These are phyloP conservation scores for Eilema sororculum DNA, from an alignment of 2,888 invertebrate genomes.

Conservation along the genomic window DNA sequence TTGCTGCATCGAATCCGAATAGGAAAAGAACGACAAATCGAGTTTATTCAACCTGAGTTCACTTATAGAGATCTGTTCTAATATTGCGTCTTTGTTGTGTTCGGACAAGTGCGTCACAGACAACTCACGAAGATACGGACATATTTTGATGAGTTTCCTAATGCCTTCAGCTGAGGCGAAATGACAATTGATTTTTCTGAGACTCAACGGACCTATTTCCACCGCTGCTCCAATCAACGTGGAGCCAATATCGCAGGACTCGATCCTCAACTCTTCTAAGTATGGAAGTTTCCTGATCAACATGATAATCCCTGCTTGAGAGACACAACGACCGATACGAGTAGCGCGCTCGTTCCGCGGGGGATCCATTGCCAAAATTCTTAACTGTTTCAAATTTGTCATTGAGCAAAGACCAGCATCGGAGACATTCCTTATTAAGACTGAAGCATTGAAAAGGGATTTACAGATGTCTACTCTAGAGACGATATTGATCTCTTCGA, in stretches of 20 bases:
- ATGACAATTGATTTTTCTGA: slow-evolving; percentile 81
- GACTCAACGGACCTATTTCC: slow-evolving; percentile 75
- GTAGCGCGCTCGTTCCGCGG: slow-evolving; percentile 79
- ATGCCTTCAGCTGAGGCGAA: slow-evolving; percentile 80
- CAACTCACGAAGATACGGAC: slow-evolving; percentile 77
- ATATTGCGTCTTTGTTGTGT: slow-evolving; percentile 78
- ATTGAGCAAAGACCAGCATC: slow-evolving; percentile 77
- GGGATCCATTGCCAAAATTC: slow-evolving; percentile 80
- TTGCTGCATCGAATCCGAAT: slow-evolving; percentile 73
- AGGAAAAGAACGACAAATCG: slow-evolving; percentile 82
- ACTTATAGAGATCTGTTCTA: slow-evolving; percentile 75
- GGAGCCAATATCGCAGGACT: slow-evolving; percentile 84
- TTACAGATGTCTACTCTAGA: slow-evolving; percentile 82
- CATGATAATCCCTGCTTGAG: slow-evolving; percentile 80
- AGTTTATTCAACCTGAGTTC: slow-evolving; percentile 72
- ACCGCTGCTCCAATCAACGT: slow-evolving; percentile 74
- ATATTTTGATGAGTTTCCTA: slow-evolving; percentile 76
- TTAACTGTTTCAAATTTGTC: slow-evolving; percentile 73
- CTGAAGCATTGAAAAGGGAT: slow-evolving; percentile 82
- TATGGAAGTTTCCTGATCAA: slow-evolving; percentile 75
- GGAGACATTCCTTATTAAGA: slow-evolving; percentile 80
- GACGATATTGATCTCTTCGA: slow-evolving; percentile 83
- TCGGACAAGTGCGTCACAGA: slow-evolving; percentile 80
- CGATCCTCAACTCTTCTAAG: slow-evolving; percentile 79
- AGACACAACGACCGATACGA: slow-evolving; percentile 79